phyloP scores from a whole-genome alignment of 1,140 invertebrate genomes.

The Euglossa dilemma region DNA sequence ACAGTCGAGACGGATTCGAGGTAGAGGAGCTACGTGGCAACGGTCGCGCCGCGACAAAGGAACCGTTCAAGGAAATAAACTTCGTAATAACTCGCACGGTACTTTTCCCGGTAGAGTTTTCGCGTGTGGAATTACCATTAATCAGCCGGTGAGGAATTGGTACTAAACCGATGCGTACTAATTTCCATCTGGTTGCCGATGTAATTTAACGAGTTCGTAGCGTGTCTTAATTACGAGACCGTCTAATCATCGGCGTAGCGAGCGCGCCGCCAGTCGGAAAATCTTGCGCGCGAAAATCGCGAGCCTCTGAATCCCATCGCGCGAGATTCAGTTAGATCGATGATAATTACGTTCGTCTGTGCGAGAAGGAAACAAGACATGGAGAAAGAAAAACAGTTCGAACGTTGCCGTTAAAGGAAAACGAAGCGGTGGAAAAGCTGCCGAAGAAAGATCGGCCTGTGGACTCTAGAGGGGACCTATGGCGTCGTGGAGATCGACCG shows the following conservation, averaged over 20 bases:
- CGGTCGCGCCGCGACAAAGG: background rate
- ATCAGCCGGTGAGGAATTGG: slow-evolving; percentile 21
- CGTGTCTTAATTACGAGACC: slow-evolving; percentile 43
- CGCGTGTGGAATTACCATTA: slow-evolving; percentile 35
- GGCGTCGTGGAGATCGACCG: too few species aligned
- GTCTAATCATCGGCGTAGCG: slow-evolving; percentile 34
- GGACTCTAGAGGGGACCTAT: too few species aligned
- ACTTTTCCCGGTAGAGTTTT: slow-evolving; percentile 39
- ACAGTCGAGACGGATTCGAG: too few species aligned
- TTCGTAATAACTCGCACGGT: background rate
- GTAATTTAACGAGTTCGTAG: slow-evolving; percentile 49
- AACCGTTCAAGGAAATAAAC: background rate
- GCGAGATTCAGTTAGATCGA: slow-evolving; percentile 9
- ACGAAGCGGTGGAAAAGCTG: background rate
- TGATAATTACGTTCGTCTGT: slow-evolving; percentile 4
- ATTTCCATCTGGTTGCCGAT: slow-evolving; percentile 41
- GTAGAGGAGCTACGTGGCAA: too few species aligned
- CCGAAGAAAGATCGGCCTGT: too few species aligned
- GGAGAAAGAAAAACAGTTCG: background rate
- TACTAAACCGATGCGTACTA: slow-evolving; percentile 48
- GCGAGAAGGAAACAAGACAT: too few species aligned
- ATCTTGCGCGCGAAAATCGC: slow-evolving; percentile 23
- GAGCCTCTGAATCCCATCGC: background rate
- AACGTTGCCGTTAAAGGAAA: background rate
- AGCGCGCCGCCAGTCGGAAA: slow-evolving; percentile 20